Percentiles rank a stretch among this genome's conserved stretches.
Evolutionary conservation across 1,140 invertebrate genomes (phyloP).

Genomic region (Leptinotarsa lineolata): DNA sequence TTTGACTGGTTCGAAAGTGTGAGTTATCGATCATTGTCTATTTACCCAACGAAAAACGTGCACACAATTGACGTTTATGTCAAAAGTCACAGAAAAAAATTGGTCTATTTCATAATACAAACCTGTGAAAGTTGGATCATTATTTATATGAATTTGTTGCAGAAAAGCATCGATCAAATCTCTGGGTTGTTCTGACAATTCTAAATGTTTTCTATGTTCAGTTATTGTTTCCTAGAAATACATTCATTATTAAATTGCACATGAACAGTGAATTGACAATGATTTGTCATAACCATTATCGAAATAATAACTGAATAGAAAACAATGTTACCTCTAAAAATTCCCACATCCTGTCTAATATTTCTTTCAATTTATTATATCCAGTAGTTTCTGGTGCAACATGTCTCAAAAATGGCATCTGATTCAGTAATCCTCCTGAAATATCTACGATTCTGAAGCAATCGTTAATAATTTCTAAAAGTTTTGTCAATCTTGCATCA

Average conservation of each 20-base stretch:
- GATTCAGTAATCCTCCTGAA: slow-evolving; percentile 68
- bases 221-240: slow-evolving; percentile 47
- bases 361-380: slow-evolving; percentile 67
- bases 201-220: slow-evolving; percentile 40
- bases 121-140: slow-evolving; percentile 56
- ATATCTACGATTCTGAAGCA: slow-evolving; percentile 71
- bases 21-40: no score
- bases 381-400: slow-evolving; percentile 69
- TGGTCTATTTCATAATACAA: background rate
- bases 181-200: slow-evolving; percentile 31
- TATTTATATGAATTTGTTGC: slow-evolving; percentile 42
- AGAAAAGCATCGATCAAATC: slow-evolving; percentile 49
- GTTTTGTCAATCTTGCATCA: slow-evolving; percentile 60
- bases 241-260: no score
- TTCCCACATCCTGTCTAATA: slow-evolving; percentile 36
- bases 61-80: no score
- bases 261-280: no score
- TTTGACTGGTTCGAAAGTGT: background rate
- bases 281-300: background rate
- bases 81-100: no score
- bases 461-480: slow-evolving; percentile 67
- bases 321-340: slow-evolving; percentile 36
- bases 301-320: background rate
- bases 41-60: no score
- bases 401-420: slow-evolving; percentile 72